Percentiles rank a stretch among this genome's conserved stretches.
phyloP scores from a whole-genome alignment of 2,888 invertebrate genomes.

The Ophion slaviceki region DNA sequence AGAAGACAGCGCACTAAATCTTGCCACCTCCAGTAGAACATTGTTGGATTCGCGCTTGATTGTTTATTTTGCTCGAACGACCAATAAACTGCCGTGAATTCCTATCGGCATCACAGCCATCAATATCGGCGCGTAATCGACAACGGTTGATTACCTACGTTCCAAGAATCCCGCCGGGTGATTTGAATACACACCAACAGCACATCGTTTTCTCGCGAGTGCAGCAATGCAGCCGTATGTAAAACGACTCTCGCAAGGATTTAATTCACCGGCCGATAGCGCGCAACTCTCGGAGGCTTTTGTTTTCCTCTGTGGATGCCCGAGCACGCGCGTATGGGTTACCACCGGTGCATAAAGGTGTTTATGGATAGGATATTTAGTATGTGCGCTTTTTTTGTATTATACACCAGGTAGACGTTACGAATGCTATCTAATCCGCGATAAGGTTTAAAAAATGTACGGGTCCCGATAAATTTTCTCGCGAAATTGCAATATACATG shows the following conservation, averaged over 20 bases:
- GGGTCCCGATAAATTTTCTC: slow-evolving; percentile 77
- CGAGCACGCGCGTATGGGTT: neutral
- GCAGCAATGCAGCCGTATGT: neutral
- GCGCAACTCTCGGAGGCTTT: neutral
- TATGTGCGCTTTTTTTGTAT: slow-evolving; percentile 21
- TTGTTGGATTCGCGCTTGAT: no score
- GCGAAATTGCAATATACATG: slow-evolving; percentile 56
- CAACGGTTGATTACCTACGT: no score
- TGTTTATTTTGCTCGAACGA: no score
- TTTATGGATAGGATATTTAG: slow-evolving; percentile 15
- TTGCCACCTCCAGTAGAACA: no score
- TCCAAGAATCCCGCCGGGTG: neutral
- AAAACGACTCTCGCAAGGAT: slow-evolving; percentile 30
- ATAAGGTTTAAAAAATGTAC: slow-evolving; percentile 80
- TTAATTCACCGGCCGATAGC: slow-evolving; percentile 38
- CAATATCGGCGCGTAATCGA: no score
- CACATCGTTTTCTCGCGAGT: slow-evolving; percentile 21
- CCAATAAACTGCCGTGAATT: no score
- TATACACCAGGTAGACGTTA: slow-evolving; percentile 14
- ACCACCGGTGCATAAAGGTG: slow-evolving; percentile 4
- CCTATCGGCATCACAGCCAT: no score
- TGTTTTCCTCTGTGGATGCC: neutral
- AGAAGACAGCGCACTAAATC: no score
- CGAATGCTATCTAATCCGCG: slow-evolving; percentile 77
- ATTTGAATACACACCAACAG: neutral